These are phyloP conservation scores for Grallaria varia DNA, from an alignment of 2,113 vertebrate species.

Conservation along the genomic window DNA sequence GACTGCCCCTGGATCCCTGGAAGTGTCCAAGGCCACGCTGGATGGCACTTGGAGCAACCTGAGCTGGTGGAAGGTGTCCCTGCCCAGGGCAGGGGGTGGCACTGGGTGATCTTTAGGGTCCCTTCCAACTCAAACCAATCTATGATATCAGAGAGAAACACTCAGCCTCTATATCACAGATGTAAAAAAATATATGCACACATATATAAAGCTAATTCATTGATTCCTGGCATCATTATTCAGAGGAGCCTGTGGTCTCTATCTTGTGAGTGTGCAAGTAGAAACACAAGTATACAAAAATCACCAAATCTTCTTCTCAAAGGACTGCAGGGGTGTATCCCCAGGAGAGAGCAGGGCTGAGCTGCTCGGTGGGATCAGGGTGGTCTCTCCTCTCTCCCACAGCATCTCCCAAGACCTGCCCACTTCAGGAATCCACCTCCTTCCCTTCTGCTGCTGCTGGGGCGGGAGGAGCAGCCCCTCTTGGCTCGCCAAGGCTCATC, in stretches of 20 bases:
- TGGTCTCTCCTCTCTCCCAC: rapidly evolving
- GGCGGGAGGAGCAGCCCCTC: not conserved
- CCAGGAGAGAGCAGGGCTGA: not conserved
- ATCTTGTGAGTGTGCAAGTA: not conserved
- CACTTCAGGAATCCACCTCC: no score
- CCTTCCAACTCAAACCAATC: not conserved
- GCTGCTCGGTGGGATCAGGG: not conserved
- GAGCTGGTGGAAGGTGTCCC: rapidly evolving
- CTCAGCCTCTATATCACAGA: not conserved
- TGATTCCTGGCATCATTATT: not conserved
- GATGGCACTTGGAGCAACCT: not conserved
- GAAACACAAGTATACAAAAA: not conserved
- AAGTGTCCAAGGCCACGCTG: rapidly evolving
- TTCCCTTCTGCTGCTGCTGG: not conserved
- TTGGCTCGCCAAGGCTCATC: not conserved
- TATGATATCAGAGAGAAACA: not conserved
- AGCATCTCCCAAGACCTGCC: not conserved
- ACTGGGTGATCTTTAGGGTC: not conserved
- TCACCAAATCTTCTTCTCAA: rapidly evolving
- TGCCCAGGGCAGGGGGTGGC: not conserved
- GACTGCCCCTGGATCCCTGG: not conserved
- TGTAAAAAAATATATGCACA: not conserved
- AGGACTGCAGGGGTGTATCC: not conserved
- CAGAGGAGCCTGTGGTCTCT: not conserved
- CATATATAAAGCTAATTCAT: not conserved